Conservation (phyloP, 2,888 invertebrate genomes). For the Drosophila subsilvestris region DNA sequence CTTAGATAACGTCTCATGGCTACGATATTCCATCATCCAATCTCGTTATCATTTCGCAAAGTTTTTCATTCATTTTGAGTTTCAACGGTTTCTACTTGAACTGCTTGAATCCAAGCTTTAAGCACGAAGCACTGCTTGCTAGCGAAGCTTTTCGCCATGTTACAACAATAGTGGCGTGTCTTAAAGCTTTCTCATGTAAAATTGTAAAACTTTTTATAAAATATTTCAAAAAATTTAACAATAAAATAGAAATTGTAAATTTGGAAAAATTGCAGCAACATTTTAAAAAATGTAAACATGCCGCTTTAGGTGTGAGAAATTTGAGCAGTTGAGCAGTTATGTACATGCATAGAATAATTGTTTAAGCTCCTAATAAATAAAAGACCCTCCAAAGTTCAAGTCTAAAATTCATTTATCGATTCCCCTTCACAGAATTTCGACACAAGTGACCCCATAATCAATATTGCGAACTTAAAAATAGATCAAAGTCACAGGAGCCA, state of each 20-base stretch:
- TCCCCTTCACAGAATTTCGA: background rate
- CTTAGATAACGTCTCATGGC: background rate
- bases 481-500: slow-evolving; percentile 59
- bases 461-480: slow-evolving; percentile 54
- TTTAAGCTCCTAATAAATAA: too few species aligned
- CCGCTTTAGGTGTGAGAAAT: too few species aligned
- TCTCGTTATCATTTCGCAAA: background rate
- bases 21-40: slow-evolving; percentile 3
- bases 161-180: too few species aligned
- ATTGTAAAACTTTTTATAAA: too few species aligned
- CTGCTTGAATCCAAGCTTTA: background rate
- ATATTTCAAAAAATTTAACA: too few species aligned
- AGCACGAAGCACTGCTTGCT: background rate
- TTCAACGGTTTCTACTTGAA: background rate
- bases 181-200: too few species aligned
- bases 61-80: background rate
- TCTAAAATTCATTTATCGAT: background rate
- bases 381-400: too few species aligned
- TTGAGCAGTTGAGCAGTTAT: too few species aligned
- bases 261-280: too few species aligned
- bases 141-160: background rate
- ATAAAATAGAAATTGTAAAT: too few species aligned
- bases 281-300: too few species aligned
- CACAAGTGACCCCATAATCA: slow-evolving; percentile 14
- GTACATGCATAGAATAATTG: too few species aligned